Conservation (phyloP, 2,113 vertebrate species). For the Myrmophylax atrothorax region DNA sequence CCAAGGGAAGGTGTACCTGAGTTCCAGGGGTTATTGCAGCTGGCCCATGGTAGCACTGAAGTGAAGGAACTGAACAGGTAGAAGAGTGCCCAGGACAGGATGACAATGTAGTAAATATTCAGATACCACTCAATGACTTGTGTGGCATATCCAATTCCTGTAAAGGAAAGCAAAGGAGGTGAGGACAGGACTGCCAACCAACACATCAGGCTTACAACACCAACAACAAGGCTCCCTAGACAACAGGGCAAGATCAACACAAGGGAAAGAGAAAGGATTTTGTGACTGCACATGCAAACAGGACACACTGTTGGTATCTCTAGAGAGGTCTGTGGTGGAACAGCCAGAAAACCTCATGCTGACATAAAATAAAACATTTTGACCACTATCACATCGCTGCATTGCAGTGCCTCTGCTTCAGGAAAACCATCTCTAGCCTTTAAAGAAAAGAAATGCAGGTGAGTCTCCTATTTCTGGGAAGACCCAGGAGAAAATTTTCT, state of each 20-base stretch:
- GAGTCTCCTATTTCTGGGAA: background rate
- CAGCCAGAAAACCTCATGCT: rapidly evolving
- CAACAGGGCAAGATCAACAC: background rate
- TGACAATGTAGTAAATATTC: conserved; percentile 90
- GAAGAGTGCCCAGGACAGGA: conserved; percentile 90
- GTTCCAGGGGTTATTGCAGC: conserved; percentile 90
- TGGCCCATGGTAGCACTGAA: conserved; percentile 85
- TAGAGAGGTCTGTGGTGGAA: background rate
- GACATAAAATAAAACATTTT: background rate
- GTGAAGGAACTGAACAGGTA: conserved; percentile 89
- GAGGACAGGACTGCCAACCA: background rate
- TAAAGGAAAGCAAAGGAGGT: background rate
- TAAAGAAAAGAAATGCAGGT: background rate
- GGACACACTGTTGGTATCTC: background rate
- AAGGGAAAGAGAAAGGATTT: background rate
- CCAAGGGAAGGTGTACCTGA: conserved; percentile 73
- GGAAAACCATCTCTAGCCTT: background rate
- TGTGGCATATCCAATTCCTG: conserved; percentile 88
- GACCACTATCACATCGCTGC: background rate
- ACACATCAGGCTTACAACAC: rapidly evolving
- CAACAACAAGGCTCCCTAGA: background rate
- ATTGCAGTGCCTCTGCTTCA: background rate
- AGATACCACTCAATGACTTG: conserved; percentile 86
- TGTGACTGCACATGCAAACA: background rate
- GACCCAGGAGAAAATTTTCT: background rate